Conservation (phyloP, 1,140 invertebrate genomes). For the Cotesia glomerata region DNA sequence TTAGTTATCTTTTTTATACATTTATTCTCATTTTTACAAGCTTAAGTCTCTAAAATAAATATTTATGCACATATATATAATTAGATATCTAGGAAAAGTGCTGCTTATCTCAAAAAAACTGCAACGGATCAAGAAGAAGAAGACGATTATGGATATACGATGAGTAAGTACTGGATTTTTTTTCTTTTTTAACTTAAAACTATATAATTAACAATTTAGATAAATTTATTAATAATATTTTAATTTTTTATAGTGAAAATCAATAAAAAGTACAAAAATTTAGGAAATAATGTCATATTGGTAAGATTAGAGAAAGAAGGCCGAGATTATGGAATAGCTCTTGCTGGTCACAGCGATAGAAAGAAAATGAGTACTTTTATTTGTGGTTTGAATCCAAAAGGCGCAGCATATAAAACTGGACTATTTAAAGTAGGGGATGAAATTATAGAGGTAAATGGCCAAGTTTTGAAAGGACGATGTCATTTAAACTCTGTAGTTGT, state of each 20-base stretch:
- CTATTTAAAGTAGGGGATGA: conserved; percentile 91
- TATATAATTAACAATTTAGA: background rate
- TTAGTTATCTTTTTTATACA: too few species aligned
- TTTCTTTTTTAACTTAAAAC: background rate
- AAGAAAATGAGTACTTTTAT: conserved; percentile 96
- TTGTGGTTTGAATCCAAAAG: conserved; percentile 90
- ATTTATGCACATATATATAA: conserved; percentile 20
- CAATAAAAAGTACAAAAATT: conserved; percentile 72
- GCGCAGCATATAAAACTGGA: conserved; percentile 76
- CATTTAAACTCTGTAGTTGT: conserved; percentile 95
- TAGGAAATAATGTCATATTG: conserved; percentile 73
- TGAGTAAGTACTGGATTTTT: conserved; percentile 65
- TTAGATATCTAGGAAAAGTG: conserved; percentile 88
- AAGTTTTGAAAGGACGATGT: conserved; percentile 91
- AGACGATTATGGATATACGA: conserved; percentile 91
- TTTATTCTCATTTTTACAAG: too few species aligned
- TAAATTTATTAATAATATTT: background rate
- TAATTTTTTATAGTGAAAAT: background rate
- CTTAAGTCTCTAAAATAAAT: too few species aligned
- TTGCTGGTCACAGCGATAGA: conserved; percentile 93
- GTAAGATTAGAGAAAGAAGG: conserved; percentile 74
- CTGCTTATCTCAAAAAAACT: conserved; percentile 81
- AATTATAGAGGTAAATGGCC: conserved; percentile 92
- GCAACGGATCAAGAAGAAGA: conserved; percentile 82
- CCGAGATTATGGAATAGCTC: conserved; percentile 83